A percentile compares a stretch with the other conserved stretches of the same genome.
Conservation (phyloP, 1,140 invertebrate species). For the Lepidurus arcticus region DNA sequence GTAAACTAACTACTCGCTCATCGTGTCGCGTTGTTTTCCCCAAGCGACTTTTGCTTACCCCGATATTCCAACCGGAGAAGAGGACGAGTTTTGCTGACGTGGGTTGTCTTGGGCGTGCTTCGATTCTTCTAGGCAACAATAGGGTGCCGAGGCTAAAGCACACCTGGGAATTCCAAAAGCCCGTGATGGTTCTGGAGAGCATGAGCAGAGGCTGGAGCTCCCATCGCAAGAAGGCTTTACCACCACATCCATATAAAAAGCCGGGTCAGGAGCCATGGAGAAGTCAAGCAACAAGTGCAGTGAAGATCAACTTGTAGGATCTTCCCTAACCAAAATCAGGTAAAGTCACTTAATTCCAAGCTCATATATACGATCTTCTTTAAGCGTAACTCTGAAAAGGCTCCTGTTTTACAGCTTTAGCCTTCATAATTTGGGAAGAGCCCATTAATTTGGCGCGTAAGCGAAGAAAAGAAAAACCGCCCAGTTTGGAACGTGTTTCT, state of each 20-base stretch:
- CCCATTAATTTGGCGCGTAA: no score
- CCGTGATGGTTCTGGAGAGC: neutral
- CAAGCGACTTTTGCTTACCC: neutral
- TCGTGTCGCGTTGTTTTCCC: neutral
- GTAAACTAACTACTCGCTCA: neutral
- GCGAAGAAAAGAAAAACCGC: no score
- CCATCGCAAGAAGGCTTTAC: neutral
- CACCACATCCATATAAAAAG: slow-evolving; percentile 7
- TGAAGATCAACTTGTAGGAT: neutral
- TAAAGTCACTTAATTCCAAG: neutral
- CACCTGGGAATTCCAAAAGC: slow-evolving; percentile 9
- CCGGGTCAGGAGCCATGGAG: neutral
- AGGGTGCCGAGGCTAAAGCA: neutral
- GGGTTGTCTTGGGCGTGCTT: neutral
- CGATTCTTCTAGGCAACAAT: neutral
- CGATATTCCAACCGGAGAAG: neutral
- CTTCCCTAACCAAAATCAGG: neutral
- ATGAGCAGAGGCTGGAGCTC: neutral
- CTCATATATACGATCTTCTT: no score
- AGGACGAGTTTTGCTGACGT: neutral
- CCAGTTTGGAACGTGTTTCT: no score
- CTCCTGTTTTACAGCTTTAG: no score
- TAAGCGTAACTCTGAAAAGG: no score
- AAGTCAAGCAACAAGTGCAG: slow-evolving; percentile 15
- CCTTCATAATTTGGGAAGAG: no score